A percentile compares a stretch with the other conserved stretches of the same genome.
phyloP scores from a whole-genome alignment of 2,888 invertebrate genomes.

The Andrena hattorfiana region DNA sequence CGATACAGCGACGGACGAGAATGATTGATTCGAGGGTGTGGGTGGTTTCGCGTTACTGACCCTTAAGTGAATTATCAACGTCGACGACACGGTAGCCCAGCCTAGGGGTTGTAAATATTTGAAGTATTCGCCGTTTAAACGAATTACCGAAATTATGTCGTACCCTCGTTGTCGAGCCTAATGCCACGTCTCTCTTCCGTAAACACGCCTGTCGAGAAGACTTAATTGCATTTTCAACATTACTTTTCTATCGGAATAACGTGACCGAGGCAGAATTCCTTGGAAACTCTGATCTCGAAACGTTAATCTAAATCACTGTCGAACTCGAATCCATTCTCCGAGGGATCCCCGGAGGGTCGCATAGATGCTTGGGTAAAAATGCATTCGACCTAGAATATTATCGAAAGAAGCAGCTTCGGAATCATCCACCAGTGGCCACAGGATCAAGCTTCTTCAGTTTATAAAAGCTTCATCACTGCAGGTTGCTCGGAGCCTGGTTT shows the following conservation, averaged over 20 bases:
- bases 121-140: constrained; percentile 51
- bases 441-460: too few relatives aligned
- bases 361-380: too few relatives aligned
- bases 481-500: background rate
- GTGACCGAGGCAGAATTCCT: too few relatives aligned
- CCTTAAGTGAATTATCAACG: constrained; percentile 68
- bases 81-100: constrained; percentile 9
- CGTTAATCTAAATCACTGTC: too few relatives aligned
- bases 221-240: constrained; percentile 1
- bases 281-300: too few relatives aligned
- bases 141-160: constrained; percentile 59
- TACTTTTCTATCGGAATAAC: background rate
- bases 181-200: constrained; percentile 2
- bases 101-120: constrained; percentile 61
- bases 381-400: too few relatives aligned
- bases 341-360: too few relatives aligned
- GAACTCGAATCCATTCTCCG: too few relatives aligned
- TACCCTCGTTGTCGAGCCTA: background rate
- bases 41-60: constrained; percentile 71
- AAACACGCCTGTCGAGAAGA: constrained; percentile 15
- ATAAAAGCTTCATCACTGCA: background rate
- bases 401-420: too few relatives aligned
- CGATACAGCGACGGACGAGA: constrained; percentile 40
- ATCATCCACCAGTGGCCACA: too few relatives aligned
- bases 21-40: constrained; percentile 75